Conservation (phyloP, 1,140 invertebrate genomes). For the Drosophila rhopaloa region DNA sequence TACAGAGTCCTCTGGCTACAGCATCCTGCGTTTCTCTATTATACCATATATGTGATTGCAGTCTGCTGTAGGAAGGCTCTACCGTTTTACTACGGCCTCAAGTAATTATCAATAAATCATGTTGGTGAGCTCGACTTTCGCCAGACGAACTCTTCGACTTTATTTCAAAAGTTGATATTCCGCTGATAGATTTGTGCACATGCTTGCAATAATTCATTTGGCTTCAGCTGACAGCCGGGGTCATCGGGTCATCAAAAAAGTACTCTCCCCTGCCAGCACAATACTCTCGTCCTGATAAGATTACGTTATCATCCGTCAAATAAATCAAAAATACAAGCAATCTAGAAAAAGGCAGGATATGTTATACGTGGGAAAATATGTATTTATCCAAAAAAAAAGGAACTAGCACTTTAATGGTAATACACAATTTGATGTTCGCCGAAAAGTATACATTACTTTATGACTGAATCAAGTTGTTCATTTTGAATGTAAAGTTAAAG, state of each 20-base stretch:
- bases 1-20: slow-evolving; percentile 1
- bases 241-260: slow-evolving; percentile 36
- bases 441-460: neutral
- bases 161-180: slow-evolving; percentile 55
- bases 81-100: slow-evolving; percentile 33
- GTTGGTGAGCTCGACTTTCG: slow-evolving; percentile 50
- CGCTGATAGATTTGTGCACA: slow-evolving; percentile 75
- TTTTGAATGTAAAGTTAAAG: no score
- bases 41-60: neutral
- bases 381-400: neutral
- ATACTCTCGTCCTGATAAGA: neutral
- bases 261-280: slow-evolving; percentile 5
- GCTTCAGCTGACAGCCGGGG: slow-evolving; percentile 51
- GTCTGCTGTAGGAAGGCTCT: neutral
- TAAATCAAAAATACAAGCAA: neutral
- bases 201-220: slow-evolving; percentile 74
- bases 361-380: neutral
- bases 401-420: neutral
- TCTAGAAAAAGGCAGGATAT: neutral
- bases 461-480: no score
- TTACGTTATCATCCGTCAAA: neutral
- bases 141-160: slow-evolving; percentile 67
- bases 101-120: slow-evolving; percentile 66
- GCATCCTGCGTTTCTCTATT: no score
- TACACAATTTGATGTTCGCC: neutral